These are phyloP conservation scores for Heliocidaris erythrogramma DNA, from an alignment of 35 echinoderm and acorn worm species.

Conservation along the genomic window DNA sequence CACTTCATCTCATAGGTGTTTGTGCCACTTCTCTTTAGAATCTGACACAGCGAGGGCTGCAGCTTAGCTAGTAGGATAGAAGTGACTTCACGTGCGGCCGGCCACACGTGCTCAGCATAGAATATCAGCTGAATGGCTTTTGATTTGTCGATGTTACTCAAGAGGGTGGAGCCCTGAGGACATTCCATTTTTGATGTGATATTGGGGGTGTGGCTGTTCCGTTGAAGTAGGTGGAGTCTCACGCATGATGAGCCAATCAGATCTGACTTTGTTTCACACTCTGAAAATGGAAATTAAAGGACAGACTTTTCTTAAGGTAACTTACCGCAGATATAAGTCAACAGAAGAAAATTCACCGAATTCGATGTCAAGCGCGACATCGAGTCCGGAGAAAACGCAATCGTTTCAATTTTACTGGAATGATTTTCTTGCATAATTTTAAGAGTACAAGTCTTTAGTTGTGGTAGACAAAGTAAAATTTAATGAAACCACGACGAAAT, in stretches of 20 bases:
- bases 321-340: background rate
- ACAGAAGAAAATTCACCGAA: constrained; percentile 17
- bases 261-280: background rate
- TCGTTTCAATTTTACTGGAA: background rate
- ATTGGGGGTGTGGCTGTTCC: background rate
- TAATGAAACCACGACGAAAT: too few relatives aligned
- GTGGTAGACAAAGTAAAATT: too few relatives aligned
- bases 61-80: background rate
- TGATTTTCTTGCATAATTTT: too few relatives aligned
- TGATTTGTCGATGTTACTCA: background rate
- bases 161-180: constrained; percentile 24
- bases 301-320: too few relatives aligned
- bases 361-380: constrained; percentile 54
- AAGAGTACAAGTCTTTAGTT: too few relatives aligned
- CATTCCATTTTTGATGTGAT: constrained; percentile 26
- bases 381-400: background rate
- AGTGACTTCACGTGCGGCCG: background rate
- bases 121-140: constrained; percentile 20
- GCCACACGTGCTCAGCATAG: constrained; percentile 47
- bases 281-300: background rate
- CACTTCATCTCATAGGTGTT: constrained; percentile 46
- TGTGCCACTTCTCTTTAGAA: constrained; percentile 11
- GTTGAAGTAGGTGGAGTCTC: constrained; percentile 11
- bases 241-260: constrained; percentile 48
- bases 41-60: background rate